These are phyloP conservation scores for Ophioninae sp. DNA, from an alignment of 2,888 invertebrate genomes.

Conservation along the genomic window DNA sequence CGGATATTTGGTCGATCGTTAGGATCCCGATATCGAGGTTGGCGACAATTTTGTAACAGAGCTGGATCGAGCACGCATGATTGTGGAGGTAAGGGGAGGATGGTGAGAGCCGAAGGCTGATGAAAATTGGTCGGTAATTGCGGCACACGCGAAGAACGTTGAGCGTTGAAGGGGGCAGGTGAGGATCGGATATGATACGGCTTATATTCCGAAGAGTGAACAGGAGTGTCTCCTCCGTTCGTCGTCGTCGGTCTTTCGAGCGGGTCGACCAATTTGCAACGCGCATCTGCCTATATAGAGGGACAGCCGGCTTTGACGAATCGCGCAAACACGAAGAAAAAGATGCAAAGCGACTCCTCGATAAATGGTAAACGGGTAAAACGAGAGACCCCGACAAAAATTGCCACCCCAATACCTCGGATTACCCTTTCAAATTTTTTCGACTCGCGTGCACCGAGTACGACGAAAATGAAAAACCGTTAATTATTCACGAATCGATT, in stretches of 20 bases:
- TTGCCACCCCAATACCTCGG: neutral
- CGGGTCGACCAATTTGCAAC: slow-evolving; percentile 74
- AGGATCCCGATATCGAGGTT: slow-evolving; percentile 14
- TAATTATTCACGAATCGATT: neutral
- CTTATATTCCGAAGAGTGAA: slow-evolving; percentile 20
- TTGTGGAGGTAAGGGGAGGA: neutral
- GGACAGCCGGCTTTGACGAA: slow-evolving; percentile 78
- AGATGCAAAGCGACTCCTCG: slow-evolving; percentile 19
- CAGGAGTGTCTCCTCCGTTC: slow-evolving; percentile 27
- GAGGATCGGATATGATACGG: slow-evolving; percentile 62
- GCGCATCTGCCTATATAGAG: slow-evolving; percentile 76
- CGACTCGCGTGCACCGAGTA: neutral
- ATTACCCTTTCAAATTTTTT: slow-evolving; percentile 1
- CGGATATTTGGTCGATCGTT: slow-evolving; percentile 36
- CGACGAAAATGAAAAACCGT: neutral
- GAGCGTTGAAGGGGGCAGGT: slow-evolving; percentile 69
- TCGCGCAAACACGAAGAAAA: slow-evolving; percentile 51
- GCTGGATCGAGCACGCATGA: slow-evolving; percentile 1
- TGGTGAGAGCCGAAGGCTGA: slow-evolving; percentile 59
- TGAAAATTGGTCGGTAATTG: slow-evolving; percentile 76
- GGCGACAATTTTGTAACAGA: slow-evolving; percentile 46
- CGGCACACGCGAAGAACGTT: slow-evolving; percentile 65
- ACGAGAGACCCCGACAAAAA: neutral
- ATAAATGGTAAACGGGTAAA: neutral
- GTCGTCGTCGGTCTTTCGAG: slow-evolving; percentile 47